Evolutionary conservation across 1,140 invertebrate genomes (phyloP), one percentile per base, ranked within the genome.

Genomic region (Heliconius congener): DNA sequence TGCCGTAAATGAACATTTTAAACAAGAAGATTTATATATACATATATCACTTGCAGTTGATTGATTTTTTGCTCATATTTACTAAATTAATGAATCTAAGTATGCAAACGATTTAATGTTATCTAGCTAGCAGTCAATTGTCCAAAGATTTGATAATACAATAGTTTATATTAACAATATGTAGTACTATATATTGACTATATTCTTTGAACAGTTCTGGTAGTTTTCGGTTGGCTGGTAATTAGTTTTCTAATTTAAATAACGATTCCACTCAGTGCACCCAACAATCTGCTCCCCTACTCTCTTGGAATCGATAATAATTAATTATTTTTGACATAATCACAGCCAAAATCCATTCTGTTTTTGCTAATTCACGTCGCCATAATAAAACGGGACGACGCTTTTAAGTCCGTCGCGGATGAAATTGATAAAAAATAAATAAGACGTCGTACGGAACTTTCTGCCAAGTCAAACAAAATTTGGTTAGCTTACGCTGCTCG

Each of bases 281-380:
- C 87, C 91, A 90, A 93, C 93, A 93, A 91, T 92, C 90, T 90
- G 78, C 87, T 85, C 91, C 91, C 91, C 86, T 85, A 86, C 84
- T 83, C 88, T 86, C 82, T 80, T 79, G 83, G 88, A 93, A 95
- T 95, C 94, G 94, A 95, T 95, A 94, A 94, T 95, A 95, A 95
- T 95, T 95, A 95, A 95, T 95, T 95, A 95, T 95, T 95, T 95
- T 95, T 95, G 94, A 95, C 94, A 94, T 95, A 94, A 95, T 95
- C 94, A 94, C 93, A 88, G 86, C 93, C 87, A 88, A 95, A 95
- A 95, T 95, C 93, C 93, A 94, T 95, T 95, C 94, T 95, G 91
- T 94, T 95, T 94, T 95, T 95, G 94, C 94, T 95, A 95, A 95
- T 95, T 95, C 94, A 95, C 89, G 94, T 91, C 89, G 91, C 88